Conservation (phyloP, 1,140 invertebrate genomes). For the Parapsyche elsis region DNA sequence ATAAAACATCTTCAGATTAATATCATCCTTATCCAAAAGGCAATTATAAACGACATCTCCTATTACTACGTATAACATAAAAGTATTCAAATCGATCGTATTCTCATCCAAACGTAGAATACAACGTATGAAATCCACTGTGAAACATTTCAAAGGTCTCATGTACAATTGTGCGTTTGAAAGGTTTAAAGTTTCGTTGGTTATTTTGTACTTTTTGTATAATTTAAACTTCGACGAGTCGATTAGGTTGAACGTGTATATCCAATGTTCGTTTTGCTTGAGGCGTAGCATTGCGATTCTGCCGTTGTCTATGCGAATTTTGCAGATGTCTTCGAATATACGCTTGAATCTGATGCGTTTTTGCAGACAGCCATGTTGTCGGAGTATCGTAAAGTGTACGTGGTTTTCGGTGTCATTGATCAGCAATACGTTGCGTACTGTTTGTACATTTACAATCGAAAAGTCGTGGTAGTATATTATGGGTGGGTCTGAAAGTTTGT, state of each 20-base stretch:
- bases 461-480: neutral
- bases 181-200: neutral
- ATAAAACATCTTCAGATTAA: neutral
- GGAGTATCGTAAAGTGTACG: neutral
- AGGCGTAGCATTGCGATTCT: neutral
- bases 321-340: neutral
- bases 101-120: neutral
- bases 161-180: neutral
- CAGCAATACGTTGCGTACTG: neutral
- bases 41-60: neutral
- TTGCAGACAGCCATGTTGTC: neutral
- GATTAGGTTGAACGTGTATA: neutral
- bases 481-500: neutral
- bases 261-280: neutral
- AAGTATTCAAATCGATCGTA: neutral
- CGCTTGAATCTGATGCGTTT: neutral
- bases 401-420: neutral
- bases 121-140: neutral
- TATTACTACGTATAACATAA: neutral
- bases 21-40: neutral
- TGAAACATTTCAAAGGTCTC: neutral
- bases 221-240: conserved; percentile 9
- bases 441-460: neutral
- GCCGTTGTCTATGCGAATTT: neutral
- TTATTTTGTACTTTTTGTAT: neutral